Evolutionary conservation across 2,113 vertebrate genomes (phyloP).

Genomic region (Ammospiza caudacuta): DNA sequence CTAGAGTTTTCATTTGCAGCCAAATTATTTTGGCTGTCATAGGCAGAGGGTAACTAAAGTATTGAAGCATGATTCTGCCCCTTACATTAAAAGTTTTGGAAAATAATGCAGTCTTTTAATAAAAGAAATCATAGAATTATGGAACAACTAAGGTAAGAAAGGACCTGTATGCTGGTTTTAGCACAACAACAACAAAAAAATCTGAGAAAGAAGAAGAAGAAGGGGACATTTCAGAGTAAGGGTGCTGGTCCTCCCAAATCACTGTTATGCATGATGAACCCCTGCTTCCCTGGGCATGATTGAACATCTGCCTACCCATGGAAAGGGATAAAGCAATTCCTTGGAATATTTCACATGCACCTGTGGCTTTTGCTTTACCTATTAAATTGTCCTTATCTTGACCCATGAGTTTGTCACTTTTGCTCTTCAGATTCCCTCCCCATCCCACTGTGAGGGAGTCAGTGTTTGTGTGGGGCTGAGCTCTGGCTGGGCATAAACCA

Average conservation of each 20-base stretch:
- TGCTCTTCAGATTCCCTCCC: background rate
- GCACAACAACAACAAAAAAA: background rate
- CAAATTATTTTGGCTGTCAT: background rate
- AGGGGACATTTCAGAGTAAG: background rate
- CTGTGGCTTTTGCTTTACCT: background rate
- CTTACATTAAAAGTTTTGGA: background rate
- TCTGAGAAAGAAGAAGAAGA: background rate
- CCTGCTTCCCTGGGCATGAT: background rate
- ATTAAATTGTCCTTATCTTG: background rate
- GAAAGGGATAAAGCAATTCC: background rate
- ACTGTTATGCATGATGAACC: fast-evolving
- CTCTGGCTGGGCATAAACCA: background rate
- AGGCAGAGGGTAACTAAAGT: background rate
- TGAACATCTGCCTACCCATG: background rate
- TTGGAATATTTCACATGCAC: background rate
- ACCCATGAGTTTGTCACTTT: background rate
- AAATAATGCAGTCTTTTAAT: background rate
- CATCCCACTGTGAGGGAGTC: background rate
- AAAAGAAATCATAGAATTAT: background rate
- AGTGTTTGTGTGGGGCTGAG: background rate
- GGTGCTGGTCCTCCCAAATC: background rate
- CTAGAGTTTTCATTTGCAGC: background rate
- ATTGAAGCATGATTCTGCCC: background rate
- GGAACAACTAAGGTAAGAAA: background rate
- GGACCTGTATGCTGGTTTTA: background rate